Base-by-base conservation (phyloP, 1,140 invertebrate genomes). In the Drosophila nannoptera region DNA sequence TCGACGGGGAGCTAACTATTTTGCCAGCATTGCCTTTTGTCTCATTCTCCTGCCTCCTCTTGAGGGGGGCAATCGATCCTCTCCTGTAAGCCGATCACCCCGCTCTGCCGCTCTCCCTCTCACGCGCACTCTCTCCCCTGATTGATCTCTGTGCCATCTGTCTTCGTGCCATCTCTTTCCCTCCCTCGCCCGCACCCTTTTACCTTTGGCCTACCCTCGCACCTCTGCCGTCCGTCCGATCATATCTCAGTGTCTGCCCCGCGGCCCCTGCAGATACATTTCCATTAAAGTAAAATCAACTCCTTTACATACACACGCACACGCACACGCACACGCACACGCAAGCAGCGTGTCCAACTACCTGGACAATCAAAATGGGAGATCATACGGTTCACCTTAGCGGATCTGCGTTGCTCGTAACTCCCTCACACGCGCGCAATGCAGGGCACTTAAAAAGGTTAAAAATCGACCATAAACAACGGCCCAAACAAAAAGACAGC, bases 401-500 rank as follows among this genome's bases (percentile, higher is more conserved):
- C 31, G 54, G 40, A 56, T 56, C 54, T 43, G 29, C 7, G 29
- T 43, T 43, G 40, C 29, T 56, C 54, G 54, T 46, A 55, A 46
- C 61, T 33, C 42, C 50, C 50, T 49, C 58, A 38, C 33, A 31
- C 46, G 6, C 46, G 6, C 16, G 31, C 42, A 64, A 9, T 36
- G 32, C 50, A 46, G 52, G 29, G 61, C 42, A 55, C 42, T 55
- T 52, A 53, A 55, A 43, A 64, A 55, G 58, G 40, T 53, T 61
- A 67, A 54, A 82, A 81, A 74, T 75, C 78, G 40, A 73, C 75
- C 67, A 80, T 61, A 56, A 63, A 55, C 64, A 77, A 77, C 61
- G 64, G 58, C 61, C 22, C 71, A 78, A 38, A 55, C 66, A 53
- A 68, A 54, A 43, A 59, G 38, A 58, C 52, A 61, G 43, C 16